Evolutionary conservation across 1,140 invertebrate genomes (phyloP).

Genomic region (Palaemon carinicauda): DNA sequence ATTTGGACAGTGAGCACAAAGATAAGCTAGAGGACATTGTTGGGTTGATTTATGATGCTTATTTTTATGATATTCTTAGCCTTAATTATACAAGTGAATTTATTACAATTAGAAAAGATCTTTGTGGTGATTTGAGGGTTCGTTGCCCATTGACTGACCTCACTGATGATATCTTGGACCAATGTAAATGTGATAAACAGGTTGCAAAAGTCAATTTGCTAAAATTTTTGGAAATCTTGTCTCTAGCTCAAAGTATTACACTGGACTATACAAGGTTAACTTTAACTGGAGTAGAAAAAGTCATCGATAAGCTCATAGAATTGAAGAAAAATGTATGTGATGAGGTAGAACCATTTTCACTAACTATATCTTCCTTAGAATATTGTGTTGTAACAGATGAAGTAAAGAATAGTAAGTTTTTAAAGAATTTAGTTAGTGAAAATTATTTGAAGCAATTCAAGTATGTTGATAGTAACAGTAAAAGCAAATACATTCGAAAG

Average conservation of each 20-base stretch:
- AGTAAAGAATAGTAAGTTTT: not conserved
- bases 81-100: not conserved
- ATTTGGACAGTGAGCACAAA: not conserved
- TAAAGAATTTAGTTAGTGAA: not conserved
- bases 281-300: not conserved
- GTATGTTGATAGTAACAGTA: not conserved
- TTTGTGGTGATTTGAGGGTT: conserved; percentile 7
- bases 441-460: not conserved
- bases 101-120: not conserved
- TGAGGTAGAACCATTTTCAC: not conserved
- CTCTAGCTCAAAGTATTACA: not conserved
- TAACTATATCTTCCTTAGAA: not conserved
- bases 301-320: not conserved
- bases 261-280: not conserved
- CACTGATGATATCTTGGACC: not conserved
- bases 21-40: not conserved
- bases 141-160: not conserved
- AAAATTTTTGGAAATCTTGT: not conserved
- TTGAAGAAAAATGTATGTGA: not conserved
- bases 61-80: not conserved
- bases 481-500: not conserved
- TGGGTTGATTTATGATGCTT: not conserved
- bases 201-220: not conserved
- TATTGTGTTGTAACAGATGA: not conserved
- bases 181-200: not conserved